These are phyloP conservation scores for Cossypha caffra DNA, from an alignment of 2,797 vertebrate species.

Conservation along the genomic window DNA sequence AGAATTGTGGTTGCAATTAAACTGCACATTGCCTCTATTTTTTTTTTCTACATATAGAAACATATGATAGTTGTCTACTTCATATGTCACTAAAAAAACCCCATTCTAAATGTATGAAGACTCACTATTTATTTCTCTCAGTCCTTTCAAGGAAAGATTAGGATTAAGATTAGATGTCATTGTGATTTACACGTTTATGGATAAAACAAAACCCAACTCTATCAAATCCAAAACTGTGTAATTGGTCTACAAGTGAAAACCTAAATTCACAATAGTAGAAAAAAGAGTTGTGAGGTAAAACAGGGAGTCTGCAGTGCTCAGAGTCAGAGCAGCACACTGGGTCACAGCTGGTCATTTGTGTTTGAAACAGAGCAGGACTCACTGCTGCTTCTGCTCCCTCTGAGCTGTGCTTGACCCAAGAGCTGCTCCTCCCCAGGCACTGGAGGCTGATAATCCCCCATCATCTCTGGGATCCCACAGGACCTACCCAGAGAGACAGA, in stretches of 20 bases:
- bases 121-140: not conserved
- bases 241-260: not conserved
- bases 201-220: not conserved
- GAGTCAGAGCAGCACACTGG: fast-evolving
- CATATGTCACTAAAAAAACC: fast-evolving
- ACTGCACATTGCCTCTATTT: not conserved
- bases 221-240: not conserved
- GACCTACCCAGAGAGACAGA: not conserved
- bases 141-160: not conserved
- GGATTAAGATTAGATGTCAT: not conserved
- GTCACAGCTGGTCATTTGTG: not conserved
- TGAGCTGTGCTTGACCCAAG: not conserved
- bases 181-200: not conserved
- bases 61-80: not conserved
- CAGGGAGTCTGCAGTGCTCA: not conserved
- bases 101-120: not conserved
- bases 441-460: not conserved
- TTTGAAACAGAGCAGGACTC: not conserved
- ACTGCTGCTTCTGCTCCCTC: not conserved
- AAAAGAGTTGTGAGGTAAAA: not conserved
- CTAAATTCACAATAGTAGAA: not conserved
- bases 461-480: fast-evolving
- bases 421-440: not conserved
- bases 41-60: not conserved
- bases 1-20: not conserved